phyloP scores from a whole-genome alignment of 2,888 invertebrate species.

The Pristionchus entomophagus region DNA sequence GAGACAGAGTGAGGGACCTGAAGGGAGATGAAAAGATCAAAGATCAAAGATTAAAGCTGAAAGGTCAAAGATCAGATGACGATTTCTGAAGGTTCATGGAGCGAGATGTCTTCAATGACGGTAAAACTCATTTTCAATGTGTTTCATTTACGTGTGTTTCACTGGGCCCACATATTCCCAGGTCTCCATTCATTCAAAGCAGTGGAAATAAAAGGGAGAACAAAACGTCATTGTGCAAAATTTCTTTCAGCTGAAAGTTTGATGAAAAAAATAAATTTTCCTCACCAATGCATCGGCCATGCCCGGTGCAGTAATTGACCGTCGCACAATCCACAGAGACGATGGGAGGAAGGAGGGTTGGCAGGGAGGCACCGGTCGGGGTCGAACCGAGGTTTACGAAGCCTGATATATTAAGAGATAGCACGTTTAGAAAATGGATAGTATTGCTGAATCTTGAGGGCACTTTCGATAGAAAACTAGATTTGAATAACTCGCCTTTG shows the following conservation, averaged over 20 bases:
- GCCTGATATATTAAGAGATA: conserved; percentile 13
- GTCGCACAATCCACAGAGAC: background rate
- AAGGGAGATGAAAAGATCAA: background rate
- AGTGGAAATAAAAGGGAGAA: too few relatives aligned
- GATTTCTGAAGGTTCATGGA: too few relatives aligned
- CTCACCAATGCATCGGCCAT: conserved; percentile 38
- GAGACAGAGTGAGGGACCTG: conserved; percentile 42
- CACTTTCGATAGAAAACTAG: background rate
- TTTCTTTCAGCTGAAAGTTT: too few relatives aligned
- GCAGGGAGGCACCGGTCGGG: background rate
- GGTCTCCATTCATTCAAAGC: too few relatives aligned
- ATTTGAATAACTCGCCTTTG: background rate
- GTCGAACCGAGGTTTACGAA: conserved; percentile 46
- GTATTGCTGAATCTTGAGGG: background rate
- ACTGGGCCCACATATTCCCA: too few relatives aligned
- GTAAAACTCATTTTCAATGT: too few relatives aligned
- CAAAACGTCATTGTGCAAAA: too few relatives aligned
- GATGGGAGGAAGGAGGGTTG: background rate
- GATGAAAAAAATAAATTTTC: too few relatives aligned
- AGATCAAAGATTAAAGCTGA: background rate
- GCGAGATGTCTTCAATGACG: too few relatives aligned
- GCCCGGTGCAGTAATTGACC: conserved; percentile 40
- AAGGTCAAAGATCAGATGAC: too few relatives aligned
- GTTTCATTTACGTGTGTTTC: too few relatives aligned
- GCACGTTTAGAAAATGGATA: too few relatives aligned